Conservation (phyloP, 2,113 vertebrate species). For the Zosterops hypoxanthus region DNA sequence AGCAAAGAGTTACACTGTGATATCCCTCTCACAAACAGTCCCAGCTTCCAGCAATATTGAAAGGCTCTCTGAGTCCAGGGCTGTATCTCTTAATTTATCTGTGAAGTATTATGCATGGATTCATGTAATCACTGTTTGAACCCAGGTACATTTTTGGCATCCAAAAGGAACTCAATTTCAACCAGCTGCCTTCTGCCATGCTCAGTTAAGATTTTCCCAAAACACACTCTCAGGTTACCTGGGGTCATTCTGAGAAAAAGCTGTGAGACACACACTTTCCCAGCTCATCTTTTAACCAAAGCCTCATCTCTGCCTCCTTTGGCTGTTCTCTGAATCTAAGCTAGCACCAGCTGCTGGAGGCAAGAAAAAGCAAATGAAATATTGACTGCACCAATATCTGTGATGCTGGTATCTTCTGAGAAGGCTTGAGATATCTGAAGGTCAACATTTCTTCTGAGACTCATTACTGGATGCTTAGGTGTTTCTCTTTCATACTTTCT, state of each 20-base stretch:
- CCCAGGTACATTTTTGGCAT: not conserved
- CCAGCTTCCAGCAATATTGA: not conserved
- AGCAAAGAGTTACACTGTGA: not conserved
- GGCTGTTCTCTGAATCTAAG: not conserved
- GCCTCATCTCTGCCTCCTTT: not conserved
- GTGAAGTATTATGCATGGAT: not conserved
- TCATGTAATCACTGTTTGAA: not conserved
- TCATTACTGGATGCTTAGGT: not conserved
- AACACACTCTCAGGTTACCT: not conserved
- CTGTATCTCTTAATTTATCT: not conserved
- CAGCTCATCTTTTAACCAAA: not conserved
- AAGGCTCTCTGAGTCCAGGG: not conserved
- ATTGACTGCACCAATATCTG: not conserved
- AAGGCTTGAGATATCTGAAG: not conserved
- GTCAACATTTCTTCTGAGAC: not conserved
- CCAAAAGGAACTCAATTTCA: not conserved
- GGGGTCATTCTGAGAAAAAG: not conserved
- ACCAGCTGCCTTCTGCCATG: not conserved
- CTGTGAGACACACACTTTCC: rapidly evolving
- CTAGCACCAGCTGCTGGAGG: not conserved
- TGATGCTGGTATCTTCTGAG: not conserved
- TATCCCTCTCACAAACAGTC: not conserved
- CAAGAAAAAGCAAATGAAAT: not conserved
- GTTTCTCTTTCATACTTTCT: not conserved
- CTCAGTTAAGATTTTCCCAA: not conserved